Evolutionary conservation across 1,140 invertebrate species (phyloP).

Genomic region (Solenopsis invicta): DNA sequence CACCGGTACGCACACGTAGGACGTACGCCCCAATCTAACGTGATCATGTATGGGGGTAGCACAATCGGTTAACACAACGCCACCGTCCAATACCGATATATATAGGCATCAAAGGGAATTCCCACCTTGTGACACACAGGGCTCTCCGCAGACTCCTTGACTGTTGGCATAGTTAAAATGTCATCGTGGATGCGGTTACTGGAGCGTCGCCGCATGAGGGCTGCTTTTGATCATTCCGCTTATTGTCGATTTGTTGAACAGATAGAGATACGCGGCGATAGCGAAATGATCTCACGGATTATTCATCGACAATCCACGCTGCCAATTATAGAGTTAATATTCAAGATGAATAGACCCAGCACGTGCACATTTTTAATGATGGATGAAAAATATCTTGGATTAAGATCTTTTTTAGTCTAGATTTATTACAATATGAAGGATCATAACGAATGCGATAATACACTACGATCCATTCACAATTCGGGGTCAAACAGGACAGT

Average conservation of each 20-base stretch:
- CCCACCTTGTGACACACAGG: conserved; percentile 54
- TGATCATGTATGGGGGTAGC: conserved; percentile 12
- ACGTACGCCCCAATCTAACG: background rate
- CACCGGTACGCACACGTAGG: background rate
- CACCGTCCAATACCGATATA: conserved; percentile 54
- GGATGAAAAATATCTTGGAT: too few relatives aligned
- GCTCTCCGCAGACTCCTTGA: conserved; percentile 51
- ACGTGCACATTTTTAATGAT: background rate
- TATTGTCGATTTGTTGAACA: conserved; percentile 23
- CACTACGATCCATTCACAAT: background rate
- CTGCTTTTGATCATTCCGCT: conserved; percentile 50
- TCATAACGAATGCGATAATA: background rate
- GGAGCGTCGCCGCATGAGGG: conserved; percentile 10
- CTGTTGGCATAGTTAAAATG: conserved; percentile 75
- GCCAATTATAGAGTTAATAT: background rate
- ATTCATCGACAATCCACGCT: background rate
- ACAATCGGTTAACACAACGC: conserved; percentile 67
- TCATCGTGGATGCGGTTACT: conserved; percentile 64
- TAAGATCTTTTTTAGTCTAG: background rate
- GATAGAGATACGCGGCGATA: background rate
- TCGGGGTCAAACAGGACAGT: background rate
- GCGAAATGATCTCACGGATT: background rate
- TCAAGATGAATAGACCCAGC: background rate
- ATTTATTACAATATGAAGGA: background rate
- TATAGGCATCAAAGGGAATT: conserved; percentile 72